These are phyloP conservation scores for Alloplasta piceator DNA, from an alignment of 2,888 invertebrate genomes.

Conservation along the genomic window DNA sequence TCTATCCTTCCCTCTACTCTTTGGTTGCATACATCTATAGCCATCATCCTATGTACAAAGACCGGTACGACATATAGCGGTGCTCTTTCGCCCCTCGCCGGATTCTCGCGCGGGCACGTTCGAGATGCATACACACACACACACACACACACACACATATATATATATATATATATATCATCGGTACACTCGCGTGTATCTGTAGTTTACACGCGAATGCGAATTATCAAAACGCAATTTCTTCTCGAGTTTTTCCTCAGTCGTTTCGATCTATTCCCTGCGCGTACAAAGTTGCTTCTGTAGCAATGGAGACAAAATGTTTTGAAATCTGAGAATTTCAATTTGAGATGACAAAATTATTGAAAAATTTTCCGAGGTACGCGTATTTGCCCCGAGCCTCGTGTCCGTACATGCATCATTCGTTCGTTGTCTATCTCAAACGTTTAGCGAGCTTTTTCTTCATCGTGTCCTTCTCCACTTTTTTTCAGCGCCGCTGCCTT, in stretches of 20 bases:
- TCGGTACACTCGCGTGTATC: too few species aligned
- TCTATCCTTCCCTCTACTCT: slow-evolving; percentile 69
- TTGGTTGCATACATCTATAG: slow-evolving; percentile 10
- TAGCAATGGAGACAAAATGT: background rate
- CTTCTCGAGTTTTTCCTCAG: too few species aligned
- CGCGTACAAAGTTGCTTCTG: background rate
- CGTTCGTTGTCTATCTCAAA: slow-evolving; percentile 57
- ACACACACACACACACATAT: too few species aligned
- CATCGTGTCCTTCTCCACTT: background rate
- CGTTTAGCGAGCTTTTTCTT: slow-evolving; percentile 41
- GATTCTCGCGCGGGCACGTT: background rate
- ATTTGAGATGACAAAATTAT: too few species aligned
- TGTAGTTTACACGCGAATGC: too few species aligned
- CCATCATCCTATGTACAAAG: background rate
- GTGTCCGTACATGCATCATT: too few species aligned
- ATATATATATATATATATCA: too few species aligned
- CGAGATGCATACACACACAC: too few species aligned
- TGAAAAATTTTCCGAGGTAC: background rate
- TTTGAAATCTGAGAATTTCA: background rate
- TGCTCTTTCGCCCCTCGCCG: slow-evolving; percentile 34
- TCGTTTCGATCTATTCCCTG: too few species aligned
- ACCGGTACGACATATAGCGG: background rate
- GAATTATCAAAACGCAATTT: too few species aligned
- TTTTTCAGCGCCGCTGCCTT: slow-evolving; percentile 3
- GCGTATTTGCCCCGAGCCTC: slow-evolving; percentile 63